Evolutionary conservation across 2,113 vertebrate genomes (phyloP).

Genomic region (Recurvirostra avosetta): DNA sequence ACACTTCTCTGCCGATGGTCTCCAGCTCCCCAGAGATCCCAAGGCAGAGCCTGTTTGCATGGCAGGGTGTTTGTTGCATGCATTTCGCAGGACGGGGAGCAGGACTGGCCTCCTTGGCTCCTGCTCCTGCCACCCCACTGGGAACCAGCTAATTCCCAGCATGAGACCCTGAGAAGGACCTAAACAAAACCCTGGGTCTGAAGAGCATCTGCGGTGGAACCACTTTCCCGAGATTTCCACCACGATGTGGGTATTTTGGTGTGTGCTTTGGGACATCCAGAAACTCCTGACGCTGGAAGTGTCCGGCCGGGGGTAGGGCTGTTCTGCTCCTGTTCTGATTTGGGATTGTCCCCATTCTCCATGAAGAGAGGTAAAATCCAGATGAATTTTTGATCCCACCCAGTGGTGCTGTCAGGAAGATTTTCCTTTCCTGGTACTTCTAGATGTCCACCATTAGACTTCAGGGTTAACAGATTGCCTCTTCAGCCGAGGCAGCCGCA

Average conservation of each 20-base stretch:
- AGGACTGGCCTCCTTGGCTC: neutral
- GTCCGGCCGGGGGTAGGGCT: rapidly evolving
- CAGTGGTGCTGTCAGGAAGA: neutral
- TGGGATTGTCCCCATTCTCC: neutral
- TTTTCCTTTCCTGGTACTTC: neutral
- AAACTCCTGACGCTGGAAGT: rapidly evolving
- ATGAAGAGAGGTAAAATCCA: neutral
- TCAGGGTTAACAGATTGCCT: neutral
- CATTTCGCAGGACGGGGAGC: neutral
- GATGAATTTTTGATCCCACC: neutral
- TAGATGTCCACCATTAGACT: neutral
- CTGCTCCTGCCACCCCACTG: neutral
- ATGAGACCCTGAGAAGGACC: neutral
- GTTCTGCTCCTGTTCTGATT: rapidly evolving
- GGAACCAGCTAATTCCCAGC: neutral
- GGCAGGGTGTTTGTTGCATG: neutral
- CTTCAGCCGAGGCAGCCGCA: rapidly evolving
- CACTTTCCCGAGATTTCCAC: neutral
- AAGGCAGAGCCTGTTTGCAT: neutral
- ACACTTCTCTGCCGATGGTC: neutral
- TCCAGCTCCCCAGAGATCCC: neutral
- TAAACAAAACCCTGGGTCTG: neutral
- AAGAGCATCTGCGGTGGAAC: neutral
- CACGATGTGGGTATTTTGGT: rapidly evolving
- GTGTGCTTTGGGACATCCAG: rapidly evolving